Percentiles rank a stretch among this genome's conserved stretches.
phyloP scores from a whole-genome alignment of 2,113 vertebrate species.

The Okapia johnstoni region DNA sequence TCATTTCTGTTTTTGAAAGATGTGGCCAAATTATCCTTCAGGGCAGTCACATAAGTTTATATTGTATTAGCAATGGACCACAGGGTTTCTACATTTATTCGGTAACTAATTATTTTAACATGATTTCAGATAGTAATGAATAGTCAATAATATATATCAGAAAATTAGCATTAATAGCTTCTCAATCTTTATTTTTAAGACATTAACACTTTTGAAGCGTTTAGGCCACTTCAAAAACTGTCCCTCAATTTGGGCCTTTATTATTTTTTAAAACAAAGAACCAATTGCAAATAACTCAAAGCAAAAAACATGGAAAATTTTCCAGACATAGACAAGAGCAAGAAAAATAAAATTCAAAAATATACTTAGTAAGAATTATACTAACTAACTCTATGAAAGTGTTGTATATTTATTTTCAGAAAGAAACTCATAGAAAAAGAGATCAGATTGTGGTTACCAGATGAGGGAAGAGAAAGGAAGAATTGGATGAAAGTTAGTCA shows the following conservation, averaged over 20 bases:
- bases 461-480: too few relatives aligned
- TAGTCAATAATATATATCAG: background rate
- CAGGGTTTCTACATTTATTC: background rate
- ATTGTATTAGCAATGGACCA: background rate
- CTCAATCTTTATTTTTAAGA: background rate
- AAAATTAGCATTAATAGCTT: background rate
- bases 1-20: background rate
- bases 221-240: background rate
- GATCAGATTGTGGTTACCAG: background rate
- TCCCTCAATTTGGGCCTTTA: background rate
- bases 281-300: background rate
- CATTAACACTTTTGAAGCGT: background rate
- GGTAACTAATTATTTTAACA: conserved; percentile 22
- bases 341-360: background rate
- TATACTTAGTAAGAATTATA: background rate
- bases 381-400: too few relatives aligned
- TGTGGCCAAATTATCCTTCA: background rate
- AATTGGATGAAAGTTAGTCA: background rate
- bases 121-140: background rate
- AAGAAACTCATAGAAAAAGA: background rate
- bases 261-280: conserved; percentile 2
- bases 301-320: background rate
- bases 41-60: background rate
- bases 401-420: background rate
- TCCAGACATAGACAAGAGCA: background rate